Base-by-base conservation (phyloP, 2,888 invertebrate genomes). In the Balanococcus diminutus region DNA sequence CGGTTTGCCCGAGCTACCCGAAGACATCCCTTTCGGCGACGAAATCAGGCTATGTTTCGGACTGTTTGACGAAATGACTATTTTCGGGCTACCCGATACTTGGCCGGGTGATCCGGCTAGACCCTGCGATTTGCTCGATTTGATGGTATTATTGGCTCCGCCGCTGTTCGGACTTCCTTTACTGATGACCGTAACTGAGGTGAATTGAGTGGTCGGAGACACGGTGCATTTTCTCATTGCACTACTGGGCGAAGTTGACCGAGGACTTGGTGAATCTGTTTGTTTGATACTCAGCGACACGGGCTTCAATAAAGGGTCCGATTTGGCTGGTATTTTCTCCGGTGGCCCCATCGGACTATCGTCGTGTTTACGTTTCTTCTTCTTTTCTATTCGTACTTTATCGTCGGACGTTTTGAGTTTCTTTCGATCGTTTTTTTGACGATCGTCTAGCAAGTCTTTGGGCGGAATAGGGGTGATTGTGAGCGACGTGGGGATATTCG, bases 311-410 rank as follows among this genome's bases (percentile, higher is more conserved):
- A 94, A 89, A 0, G 94, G 92, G 88, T 95, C 94, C 88, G 93
- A 94, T 88, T 95, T 94, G 0, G 92, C 92, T 0, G 95, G 95
- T 11, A 95, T 92, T 89, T 96, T 96, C 87, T 95, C 95, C 0
- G 96, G 96, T 0, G 95, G 95, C 0, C 95, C 95, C 95, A 95
- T 95, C 0, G 94, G 92, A 89, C 94, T 93, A 87, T 94, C 92
- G 89, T 95, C 95, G 88, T 95, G 93, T 88, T 95, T 95, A 22
- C 92, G 90, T 88, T 93, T 93, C 82, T 86, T 86, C 25, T 86
- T 86, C 89, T 95, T 96, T 87, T 96, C 94, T 87, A 91, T 87
- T 87, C 91, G 90, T 42, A 89, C 90, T 88, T 92, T 92, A 81
- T 91, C 91, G 42, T 89, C 89, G 87, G 88, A 91, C 82, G 87